These are phyloP conservation scores for Peromyscus nudipes DNA, from an alignment of 2,797 vertebrate species.

Conservation along the genomic window DNA sequence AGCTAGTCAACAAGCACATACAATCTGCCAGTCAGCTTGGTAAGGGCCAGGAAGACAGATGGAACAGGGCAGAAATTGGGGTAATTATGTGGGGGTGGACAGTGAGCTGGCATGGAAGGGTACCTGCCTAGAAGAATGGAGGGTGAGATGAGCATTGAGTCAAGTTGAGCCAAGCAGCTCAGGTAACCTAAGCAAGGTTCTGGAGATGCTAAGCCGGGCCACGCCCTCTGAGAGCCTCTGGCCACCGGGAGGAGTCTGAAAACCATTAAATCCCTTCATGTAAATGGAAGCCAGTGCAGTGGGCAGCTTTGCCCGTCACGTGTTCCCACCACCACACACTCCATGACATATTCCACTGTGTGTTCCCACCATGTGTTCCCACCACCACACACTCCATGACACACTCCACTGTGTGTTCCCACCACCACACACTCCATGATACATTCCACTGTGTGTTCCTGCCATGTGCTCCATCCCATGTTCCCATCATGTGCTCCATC, in stretches of 20 bases:
- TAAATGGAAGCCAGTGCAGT: not conserved
- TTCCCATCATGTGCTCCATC: too few relatives aligned
- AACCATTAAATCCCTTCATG: not conserved
- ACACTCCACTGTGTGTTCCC: not conserved
- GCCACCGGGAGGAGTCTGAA: not conserved
- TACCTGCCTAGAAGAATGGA: too few relatives aligned
- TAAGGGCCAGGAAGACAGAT: not conserved
- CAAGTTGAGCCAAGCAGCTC: not conserved
- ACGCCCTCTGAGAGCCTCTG: not conserved
- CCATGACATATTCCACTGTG: not conserved
- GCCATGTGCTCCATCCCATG: not conserved
- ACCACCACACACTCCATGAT: too few relatives aligned
- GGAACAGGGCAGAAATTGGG: not conserved
- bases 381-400: too few relatives aligned
- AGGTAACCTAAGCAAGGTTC: not conserved
- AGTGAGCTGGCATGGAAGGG: not conserved
- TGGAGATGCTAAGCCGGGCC: not conserved
- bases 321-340: not conserved
- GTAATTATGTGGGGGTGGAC: rapidly evolving
- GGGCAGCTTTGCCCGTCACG: not conserved
- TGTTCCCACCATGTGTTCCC: not conserved
- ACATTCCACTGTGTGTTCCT: not conserved
- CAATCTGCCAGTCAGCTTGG: rapidly evolving
- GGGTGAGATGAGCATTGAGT: not conserved
- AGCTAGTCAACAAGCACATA: too few relatives aligned